A percentile compares a stretch with the other conserved stretches of the same genome.
Conservation (phyloP, 2,797 vertebrate species). For the Oreochromis grahami region DNA sequence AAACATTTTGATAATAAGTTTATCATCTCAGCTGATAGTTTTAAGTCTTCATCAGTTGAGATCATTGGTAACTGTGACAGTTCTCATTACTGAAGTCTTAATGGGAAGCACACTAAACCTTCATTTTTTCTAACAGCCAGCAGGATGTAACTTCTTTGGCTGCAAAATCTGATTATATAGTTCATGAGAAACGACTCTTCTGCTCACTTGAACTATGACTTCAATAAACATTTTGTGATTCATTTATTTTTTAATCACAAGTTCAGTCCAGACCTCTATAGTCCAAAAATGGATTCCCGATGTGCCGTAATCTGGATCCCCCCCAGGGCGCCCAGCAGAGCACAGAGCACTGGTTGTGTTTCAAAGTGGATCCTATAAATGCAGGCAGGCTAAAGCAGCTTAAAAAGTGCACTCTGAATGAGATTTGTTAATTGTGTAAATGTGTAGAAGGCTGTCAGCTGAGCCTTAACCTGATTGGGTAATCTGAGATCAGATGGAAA, state of each 20-base stretch:
- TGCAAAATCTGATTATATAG: background rate
- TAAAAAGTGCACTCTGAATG: background rate
- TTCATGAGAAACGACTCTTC: background rate
- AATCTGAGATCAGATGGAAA: background rate
- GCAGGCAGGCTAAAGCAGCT: background rate
- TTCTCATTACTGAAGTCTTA: background rate
- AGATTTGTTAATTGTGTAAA: background rate
- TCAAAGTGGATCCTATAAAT: background rate
- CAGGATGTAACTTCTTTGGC: background rate
- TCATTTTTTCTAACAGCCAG: background rate
- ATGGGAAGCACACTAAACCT: rapidly evolving
- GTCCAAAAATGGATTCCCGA: background rate
- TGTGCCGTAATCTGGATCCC: background rate
- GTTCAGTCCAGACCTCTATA: background rate
- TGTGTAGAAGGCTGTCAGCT: background rate
- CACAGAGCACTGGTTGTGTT: background rate
- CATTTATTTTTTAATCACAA: background rate
- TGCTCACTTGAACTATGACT: background rate
- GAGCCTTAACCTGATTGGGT: too few relatives aligned
- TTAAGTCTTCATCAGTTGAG: background rate
- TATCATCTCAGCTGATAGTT: background rate
- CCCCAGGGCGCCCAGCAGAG: background rate
- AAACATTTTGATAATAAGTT: background rate
- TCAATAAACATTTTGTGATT: background rate
- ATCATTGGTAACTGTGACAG: too few relatives aligned